Base-by-base conservation (phyloP, 2,888 invertebrate genomes). In the Drosophila fungiperda region DNA sequence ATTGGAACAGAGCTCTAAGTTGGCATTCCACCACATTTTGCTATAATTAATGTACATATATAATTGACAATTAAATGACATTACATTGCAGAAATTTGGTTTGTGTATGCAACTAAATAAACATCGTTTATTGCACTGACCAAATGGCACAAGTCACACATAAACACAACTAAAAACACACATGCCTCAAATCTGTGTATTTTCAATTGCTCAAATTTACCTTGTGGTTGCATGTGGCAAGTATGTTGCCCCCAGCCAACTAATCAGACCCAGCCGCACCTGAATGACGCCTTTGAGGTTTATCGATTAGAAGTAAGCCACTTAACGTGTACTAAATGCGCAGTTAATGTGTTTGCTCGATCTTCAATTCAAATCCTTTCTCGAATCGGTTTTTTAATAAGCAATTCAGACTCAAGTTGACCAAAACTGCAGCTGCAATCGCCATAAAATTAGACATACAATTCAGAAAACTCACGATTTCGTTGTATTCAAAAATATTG, bases 231-330 rank as follows among this genome's bases (percentile, higher is more conserved):
- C 68, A 49, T 35, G 49, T 6, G 45, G 23, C 45, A 38, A 63
- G 36, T 23, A 20, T 87, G 87, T 80, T 62, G 55, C 33, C 64
- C 12, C n/a, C 33, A 42, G 35, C 45, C 50, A 53, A 42, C 42
- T 26, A 26, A 49, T 38, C 62, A 29, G 20, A 29, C 38, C 17
- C 48, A 9, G 29, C 49, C 61, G n/a, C 50, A 62, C 52, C 71
- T 50, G n/a, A 11, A 68, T 48, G 73, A 69, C 83, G 55, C 67
- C 74, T 66, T 74, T 71, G 76, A 68, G 84, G 71, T 68, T 78
- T 79, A 87, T 89, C 83, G 90, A 88, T 87, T 87, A 61, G 81
- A 67, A 73, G 78, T 81, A 69, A 75, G 77, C 83, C 50, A 75
- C 67, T 83, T 78, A 78, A 67, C 57, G 64, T 60, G 74, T 60